Evolutionary conservation across 1,140 invertebrate species (phyloP).

Genomic region (Hyphantria cunea): DNA sequence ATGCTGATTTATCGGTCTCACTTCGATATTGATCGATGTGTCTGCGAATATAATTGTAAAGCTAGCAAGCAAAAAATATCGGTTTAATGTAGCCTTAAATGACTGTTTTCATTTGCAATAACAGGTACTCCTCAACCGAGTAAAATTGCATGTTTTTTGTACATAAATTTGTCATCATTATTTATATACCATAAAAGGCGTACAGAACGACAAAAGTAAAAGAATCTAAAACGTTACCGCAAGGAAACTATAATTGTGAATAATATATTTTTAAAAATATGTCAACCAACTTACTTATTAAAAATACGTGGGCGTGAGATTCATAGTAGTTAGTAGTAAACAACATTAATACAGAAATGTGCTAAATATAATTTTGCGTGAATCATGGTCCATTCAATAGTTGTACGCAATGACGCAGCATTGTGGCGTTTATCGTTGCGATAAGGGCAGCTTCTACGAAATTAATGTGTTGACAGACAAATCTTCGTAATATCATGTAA

Average conservation of each 20-base stretch:
- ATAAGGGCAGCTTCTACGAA: constrained; percentile 57
- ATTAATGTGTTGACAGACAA: constrained; percentile 35
- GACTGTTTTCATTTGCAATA: constrained; percentile 18
- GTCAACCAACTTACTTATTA: constrained; percentile 22
- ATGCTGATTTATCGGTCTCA: constrained; percentile 69
- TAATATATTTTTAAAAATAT: no score
- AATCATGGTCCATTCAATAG: constrained; percentile 67
- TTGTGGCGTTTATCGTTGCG: constrained; percentile 45
- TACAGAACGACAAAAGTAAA: no score
- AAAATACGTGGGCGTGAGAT: constrained; percentile 52
- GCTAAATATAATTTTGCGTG: constrained; percentile 70
- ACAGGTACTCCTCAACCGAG: constrained; percentile 3
- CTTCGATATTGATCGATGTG: constrained; percentile 67
- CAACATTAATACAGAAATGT: constrained; percentile 57
- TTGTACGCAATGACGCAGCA: constrained; percentile 54
- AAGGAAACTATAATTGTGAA: no score
- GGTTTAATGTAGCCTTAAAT: constrained; percentile 18
- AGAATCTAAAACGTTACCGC: no score
- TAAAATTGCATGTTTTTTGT: constrained; percentile 5
- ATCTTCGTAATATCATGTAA: constrained; percentile 8
- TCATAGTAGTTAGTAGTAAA: constrained; percentile 71
- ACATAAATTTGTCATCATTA: no score
- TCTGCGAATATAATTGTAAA: constrained; percentile 47
- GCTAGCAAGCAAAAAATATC: constrained; percentile 23
- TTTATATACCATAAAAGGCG: no score